A percentile compares a stretch with the other conserved stretches of the same genome.
Conservation (phyloP, 2,888 invertebrate species). For the Subacronicta megacephala region DNA sequence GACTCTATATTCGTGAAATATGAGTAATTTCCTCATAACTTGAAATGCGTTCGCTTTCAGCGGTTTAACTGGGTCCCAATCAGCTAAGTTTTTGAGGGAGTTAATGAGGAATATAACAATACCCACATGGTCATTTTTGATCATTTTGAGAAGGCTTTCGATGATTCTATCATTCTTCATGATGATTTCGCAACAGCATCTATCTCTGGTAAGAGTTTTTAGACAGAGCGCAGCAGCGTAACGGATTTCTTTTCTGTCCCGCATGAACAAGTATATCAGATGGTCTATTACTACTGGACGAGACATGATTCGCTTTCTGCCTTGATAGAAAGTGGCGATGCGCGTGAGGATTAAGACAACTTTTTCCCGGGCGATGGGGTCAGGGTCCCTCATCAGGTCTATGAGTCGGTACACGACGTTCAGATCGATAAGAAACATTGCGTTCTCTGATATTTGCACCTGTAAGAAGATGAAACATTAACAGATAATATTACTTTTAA, state of each 20-base stretch:
- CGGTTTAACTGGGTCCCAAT: conserved; percentile 74
- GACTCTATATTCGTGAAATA: conserved; percentile 66
- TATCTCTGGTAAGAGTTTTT: conserved; percentile 69
- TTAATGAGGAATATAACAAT: conserved; percentile 77
- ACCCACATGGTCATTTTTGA: conserved; percentile 77
- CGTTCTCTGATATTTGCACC: conserved; percentile 81
- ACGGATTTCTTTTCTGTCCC: conserved; percentile 79
- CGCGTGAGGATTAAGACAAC: conserved; percentile 74
- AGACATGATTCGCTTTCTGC: conserved; percentile 71
- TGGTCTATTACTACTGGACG: conserved; percentile 70
- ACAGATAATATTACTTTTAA: no score
- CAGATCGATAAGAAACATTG: conserved; percentile 74
- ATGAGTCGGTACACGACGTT: conserved; percentile 78
- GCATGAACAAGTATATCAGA: conserved; percentile 72
- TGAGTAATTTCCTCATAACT: conserved; percentile 71
- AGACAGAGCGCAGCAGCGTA: conserved; percentile 78
- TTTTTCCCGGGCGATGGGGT: conserved; percentile 80
- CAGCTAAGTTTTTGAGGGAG: conserved; percentile 71
- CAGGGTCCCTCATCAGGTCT: conserved; percentile 71
- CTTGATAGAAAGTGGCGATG: conserved; percentile 73
- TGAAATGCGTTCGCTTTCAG: conserved; percentile 80
- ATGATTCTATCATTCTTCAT: conserved; percentile 68
- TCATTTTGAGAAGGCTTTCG: conserved; percentile 76
- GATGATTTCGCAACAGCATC: conserved; percentile 70
- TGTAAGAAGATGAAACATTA: conserved; percentile 44